Conservation (phyloP, 2,797 vertebrate species). For the Gadopsis bispinosus region DNA sequence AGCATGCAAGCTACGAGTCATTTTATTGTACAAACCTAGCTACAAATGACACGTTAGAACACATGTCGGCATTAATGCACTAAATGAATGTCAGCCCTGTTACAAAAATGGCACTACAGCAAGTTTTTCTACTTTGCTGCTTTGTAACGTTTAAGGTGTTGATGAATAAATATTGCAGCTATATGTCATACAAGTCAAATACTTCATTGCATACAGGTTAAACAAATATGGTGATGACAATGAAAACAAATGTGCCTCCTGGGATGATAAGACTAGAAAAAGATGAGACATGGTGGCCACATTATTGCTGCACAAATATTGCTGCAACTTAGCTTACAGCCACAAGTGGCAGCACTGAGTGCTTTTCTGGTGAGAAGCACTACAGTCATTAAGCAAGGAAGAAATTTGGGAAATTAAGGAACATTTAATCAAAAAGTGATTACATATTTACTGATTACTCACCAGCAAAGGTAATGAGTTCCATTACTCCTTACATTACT, state of each 20-base stretch:
- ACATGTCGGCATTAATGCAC: constrained; percentile 9
- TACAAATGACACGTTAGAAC: neutral
- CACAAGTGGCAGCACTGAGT: neutral
- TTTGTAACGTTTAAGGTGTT: neutral
- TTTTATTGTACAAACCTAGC: neutral
- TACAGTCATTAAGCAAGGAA: neutral
- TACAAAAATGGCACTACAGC: neutral
- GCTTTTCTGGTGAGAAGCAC: neutral
- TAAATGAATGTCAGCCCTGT: neutral
- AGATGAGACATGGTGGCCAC: neutral
- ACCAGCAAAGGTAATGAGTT: neutral
- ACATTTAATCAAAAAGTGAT: neutral
- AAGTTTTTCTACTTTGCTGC: neutral
- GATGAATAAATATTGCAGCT: neutral
- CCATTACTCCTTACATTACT: neutral
- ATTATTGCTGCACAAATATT: neutral
- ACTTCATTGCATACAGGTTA: neutral
- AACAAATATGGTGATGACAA: neutral
- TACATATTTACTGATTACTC: neutral
- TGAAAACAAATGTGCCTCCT: neutral
- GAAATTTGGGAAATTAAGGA: neutral
- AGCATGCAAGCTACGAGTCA: neutral
- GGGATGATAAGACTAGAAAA: neutral
- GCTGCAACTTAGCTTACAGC: neutral
- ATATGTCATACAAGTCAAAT: neutral